A percentile compares a stretch with the other conserved stretches of the same genome.
phyloP scores from a whole-genome alignment of 2,113 vertebrate species.

The Alaudala cheleensis region DNA sequence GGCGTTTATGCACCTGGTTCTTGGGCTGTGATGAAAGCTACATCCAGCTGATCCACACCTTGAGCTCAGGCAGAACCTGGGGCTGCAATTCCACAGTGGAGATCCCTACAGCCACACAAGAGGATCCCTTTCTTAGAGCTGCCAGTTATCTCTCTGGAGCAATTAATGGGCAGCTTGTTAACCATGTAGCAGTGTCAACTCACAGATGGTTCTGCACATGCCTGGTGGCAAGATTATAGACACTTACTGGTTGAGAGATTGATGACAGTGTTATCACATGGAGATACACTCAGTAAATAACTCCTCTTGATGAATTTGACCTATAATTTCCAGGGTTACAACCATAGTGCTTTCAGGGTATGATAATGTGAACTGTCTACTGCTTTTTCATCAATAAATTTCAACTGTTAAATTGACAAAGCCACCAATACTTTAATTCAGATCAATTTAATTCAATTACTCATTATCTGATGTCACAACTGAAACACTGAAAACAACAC shows the following conservation, averaged over 20 bases:
- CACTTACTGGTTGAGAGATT: neutral
- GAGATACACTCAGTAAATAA: neutral
- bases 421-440: neutral
- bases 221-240: neutral
- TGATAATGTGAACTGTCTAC: neutral
- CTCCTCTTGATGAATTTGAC: neutral
- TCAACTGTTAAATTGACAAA: neutral
- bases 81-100: accelerated
- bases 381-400: neutral
- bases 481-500: neutral
- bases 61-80: neutral
- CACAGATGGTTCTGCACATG: neutral
- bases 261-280: neutral
- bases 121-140: neutral
- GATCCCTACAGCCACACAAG: neutral
- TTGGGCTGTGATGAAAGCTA: neutral
- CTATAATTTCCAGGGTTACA: neutral
- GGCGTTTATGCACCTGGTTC: neutral
- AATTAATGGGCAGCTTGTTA: neutral
- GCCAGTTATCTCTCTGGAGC: neutral
- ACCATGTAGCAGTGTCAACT: neutral
- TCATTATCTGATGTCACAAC: neutral
- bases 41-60: neutral
- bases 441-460: neutral
- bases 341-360: neutral